These are phyloP conservation scores for Strix uralensis DNA, from an alignment of 2,113 vertebrate species.

Conservation along the genomic window DNA sequence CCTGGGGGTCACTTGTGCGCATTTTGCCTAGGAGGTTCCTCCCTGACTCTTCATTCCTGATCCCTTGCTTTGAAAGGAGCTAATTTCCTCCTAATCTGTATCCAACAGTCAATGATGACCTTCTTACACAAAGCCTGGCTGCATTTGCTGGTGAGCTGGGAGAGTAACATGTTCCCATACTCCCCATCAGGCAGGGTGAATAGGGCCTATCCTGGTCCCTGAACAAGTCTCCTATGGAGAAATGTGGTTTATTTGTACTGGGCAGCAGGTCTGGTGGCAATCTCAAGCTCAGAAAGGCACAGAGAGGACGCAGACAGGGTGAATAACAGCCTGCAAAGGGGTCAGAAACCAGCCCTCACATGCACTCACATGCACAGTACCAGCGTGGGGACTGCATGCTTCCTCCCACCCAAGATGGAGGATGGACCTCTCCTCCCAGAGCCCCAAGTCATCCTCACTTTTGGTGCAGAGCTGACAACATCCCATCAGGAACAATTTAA, in stretches of 20 bases:
- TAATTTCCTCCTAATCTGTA: neutral
- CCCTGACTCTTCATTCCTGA: neutral
- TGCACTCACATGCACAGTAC: fast-evolving
- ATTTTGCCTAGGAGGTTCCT: neutral
- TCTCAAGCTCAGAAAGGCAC: neutral
- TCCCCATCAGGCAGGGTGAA: neutral
- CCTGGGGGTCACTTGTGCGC: neutral
- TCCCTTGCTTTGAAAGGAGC: neutral
- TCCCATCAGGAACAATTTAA: neutral
- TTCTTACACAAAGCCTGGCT: neutral
- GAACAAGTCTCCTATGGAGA: neutral
- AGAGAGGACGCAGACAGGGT: neutral
- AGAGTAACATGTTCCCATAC: neutral
- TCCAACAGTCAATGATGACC: neutral
- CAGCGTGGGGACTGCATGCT: fast-evolving
- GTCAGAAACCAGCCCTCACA: neutral
- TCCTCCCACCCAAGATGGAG: neutral
- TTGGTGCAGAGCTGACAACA: neutral
- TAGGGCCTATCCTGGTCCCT: neutral
- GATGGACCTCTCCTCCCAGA: neutral
- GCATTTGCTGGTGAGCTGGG: neutral
- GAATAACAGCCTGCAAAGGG: neutral
- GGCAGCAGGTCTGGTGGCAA: neutral
- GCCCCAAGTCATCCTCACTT: neutral
- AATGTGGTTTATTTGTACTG: neutral